Evolutionary conservation across 2,113 vertebrate genomes (phyloP).

Genomic region (Motacilla tschutschensis): DNA sequence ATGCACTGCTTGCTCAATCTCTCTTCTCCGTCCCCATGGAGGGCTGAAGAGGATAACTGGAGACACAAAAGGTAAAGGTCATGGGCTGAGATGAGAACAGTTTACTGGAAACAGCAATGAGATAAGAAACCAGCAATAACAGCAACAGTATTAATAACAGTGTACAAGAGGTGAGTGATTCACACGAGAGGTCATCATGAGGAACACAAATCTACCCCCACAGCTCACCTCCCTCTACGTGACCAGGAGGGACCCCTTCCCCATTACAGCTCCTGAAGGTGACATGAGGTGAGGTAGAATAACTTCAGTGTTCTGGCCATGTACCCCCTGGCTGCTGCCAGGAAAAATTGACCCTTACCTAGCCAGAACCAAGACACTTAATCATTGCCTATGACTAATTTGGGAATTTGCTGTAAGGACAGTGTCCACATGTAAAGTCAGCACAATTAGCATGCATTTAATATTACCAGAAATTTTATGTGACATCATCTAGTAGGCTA

Average conservation of each 20-base stretch:
- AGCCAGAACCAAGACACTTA: neutral
- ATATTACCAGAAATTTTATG: neutral
- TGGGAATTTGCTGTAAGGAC: neutral
- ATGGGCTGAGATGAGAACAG: neutral
- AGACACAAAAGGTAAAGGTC: neutral
- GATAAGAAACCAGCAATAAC: neutral
- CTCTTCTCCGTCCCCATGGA: neutral
- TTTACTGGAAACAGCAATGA: neutral
- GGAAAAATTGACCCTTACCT: neutral
- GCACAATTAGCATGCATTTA: neutral
- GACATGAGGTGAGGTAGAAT: neutral
- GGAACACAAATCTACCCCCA: neutral
- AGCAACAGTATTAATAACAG: neutral
- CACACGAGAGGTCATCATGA: neutral
- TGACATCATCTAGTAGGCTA: neutral
- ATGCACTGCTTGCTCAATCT: rapidly evolving
- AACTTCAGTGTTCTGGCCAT: neutral
- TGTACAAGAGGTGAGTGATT: rapidly evolving
- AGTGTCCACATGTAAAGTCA: neutral
- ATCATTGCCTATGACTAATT: neutral
- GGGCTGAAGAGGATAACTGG: neutral
- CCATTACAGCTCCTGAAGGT: neutral
- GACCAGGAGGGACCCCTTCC: neutral
- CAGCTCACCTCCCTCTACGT: neutral
- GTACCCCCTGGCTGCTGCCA: neutral